Conservation (phyloP, 2,113 vertebrate genomes). For the Synodontis membranacea region DNA sequence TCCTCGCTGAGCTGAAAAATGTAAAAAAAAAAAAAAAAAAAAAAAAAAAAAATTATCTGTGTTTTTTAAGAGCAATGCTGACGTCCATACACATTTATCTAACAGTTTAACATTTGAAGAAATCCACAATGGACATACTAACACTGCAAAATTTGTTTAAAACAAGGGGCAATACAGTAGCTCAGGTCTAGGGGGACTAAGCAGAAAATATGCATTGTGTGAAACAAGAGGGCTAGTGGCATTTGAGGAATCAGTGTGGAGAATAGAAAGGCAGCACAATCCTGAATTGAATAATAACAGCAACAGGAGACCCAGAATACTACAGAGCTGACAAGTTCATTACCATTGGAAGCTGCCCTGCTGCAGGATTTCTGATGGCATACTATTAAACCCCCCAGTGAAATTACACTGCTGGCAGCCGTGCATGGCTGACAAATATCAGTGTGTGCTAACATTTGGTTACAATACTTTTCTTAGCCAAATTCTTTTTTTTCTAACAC, state of each 20-base stretch:
- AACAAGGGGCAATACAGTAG: conserved; percentile 68
- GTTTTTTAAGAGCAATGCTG: conserved; percentile 5
- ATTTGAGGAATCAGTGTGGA: conserved; percentile 65
- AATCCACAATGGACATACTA: conserved; percentile 64
- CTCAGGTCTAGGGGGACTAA: conserved; percentile 61
- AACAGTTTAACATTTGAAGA: conserved; percentile 66
- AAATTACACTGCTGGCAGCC: conserved; percentile 65
- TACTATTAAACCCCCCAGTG: conserved; percentile 50
- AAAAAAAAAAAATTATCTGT: conserved; percentile 20
- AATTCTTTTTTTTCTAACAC: neutral
- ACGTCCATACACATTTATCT: conserved; percentile 54
- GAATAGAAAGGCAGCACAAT: conserved; percentile 58
- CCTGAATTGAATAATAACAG: conserved; percentile 72
- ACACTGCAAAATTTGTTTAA: conserved; percentile 72
- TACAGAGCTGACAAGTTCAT: conserved; percentile 72
- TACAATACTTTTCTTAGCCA: conserved; percentile 43
- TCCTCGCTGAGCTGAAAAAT: neutral
- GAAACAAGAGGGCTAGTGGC: conserved; percentile 63
- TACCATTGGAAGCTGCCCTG: conserved; percentile 65
- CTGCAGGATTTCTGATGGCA: conserved; percentile 62
- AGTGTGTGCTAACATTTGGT: conserved; percentile 36
- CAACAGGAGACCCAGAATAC: conserved; percentile 61
- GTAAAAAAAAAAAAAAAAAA: neutral
- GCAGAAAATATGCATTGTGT: conserved; percentile 64
- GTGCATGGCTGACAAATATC: conserved; percentile 41